Percentiles rank a stretch among this genome's conserved stretches.
These are phyloP conservation scores for Metopolophium dirhodum DNA, from an alignment of 1,140 invertebrate genomes.

Conservation along the genomic window DNA sequence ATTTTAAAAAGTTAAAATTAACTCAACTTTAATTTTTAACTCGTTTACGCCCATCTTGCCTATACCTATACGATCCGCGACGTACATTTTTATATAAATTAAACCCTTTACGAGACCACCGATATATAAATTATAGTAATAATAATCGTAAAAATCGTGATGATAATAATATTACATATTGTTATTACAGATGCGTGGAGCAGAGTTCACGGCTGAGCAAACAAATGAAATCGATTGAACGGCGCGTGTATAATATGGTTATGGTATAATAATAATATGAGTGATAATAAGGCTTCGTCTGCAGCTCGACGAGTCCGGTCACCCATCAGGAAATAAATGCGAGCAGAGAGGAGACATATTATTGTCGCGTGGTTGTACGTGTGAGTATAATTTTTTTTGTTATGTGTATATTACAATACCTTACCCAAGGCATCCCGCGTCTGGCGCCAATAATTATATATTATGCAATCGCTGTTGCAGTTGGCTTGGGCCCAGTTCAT, in stretches of 20 bases:
- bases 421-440: background rate
- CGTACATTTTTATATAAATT: background rate
- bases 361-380: background rate
- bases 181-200: slow-evolving; percentile 17
- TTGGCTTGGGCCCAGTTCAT: background rate
- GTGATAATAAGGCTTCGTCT: slow-evolving; percentile 23
- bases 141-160: background rate
- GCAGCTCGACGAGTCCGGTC: background rate
- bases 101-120: background rate
- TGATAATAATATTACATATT: background rate
- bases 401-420: background rate
- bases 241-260: background rate
- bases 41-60: no score
- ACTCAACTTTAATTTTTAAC: no score
- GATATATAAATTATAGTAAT: background rate
- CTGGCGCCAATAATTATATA: background rate
- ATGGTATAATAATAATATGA: no score
- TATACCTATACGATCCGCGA: no score
- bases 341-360: background rate
- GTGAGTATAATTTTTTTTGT: background rate
- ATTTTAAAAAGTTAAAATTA: no score
- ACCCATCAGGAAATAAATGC: slow-evolving; percentile 13
- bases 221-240: slow-evolving; percentile 12
- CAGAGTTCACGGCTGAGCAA: background rate
- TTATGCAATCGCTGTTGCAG: background rate